Conservation (phyloP, 2,888 invertebrate genomes). For the Protula sp. region DNA sequence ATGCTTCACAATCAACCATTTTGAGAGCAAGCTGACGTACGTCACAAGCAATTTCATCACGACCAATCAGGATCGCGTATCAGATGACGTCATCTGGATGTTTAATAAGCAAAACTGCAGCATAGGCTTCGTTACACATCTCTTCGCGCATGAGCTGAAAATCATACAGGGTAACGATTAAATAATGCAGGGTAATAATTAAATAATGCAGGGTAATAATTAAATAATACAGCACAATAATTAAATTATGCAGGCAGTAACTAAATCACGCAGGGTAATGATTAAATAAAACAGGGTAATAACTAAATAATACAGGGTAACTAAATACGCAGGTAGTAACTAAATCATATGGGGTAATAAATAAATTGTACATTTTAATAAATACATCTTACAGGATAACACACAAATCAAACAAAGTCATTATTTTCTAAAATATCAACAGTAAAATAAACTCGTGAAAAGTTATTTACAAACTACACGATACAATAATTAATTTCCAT, state of each 20-base stretch:
- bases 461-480: no score
- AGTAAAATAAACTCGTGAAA: no score
- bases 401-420: no score
- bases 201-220: neutral
- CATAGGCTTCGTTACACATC: constrained; percentile 93
- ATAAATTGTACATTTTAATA: no score
- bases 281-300: no score
- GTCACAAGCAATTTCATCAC: constrained; percentile 84
- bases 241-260: neutral
- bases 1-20: constrained; percentile 82
- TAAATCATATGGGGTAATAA: no score
- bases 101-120: constrained; percentile 89
- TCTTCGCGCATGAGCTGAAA: constrained; percentile 90
- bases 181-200: neutral
- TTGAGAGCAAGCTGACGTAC: constrained; percentile 78
- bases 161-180: constrained; percentile 58
- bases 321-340: no score
- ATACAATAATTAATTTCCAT: no score
- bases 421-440: no score
- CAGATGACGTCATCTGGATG: constrained; percentile 84
- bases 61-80: constrained; percentile 85
- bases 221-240: neutral
- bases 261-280: no score
- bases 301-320: no score
- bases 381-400: no score